Conservation (phyloP, 2,113 vertebrate genomes). For the Papio anubis region DNA sequence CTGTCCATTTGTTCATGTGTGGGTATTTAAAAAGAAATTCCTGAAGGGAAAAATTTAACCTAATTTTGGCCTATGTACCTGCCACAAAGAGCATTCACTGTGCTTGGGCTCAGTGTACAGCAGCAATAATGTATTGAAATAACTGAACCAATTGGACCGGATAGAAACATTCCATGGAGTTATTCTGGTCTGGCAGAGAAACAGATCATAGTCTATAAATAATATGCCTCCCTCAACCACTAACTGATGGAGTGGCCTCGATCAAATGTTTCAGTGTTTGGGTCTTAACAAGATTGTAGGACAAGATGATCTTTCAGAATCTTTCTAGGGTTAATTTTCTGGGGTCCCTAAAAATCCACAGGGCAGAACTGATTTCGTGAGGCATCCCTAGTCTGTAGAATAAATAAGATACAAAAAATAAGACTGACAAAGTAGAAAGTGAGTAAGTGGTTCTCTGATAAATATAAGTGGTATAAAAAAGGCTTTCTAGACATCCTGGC, state of each 20-base stretch:
- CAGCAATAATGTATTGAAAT: neutral
- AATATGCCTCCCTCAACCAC: neutral
- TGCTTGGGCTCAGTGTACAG: neutral
- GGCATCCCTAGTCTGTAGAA: neutral
- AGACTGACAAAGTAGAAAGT: neutral
- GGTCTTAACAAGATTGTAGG: neutral
- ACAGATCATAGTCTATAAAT: neutral
- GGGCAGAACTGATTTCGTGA: neutral
- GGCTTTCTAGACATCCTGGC: neutral
- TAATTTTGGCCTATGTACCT: neutral
- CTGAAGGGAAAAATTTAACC: neutral
- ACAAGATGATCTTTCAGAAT: neutral
- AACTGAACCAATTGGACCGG: neutral
- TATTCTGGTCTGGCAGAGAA: neutral
- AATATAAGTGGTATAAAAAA: neutral
- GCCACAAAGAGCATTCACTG: neutral
- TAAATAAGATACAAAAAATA: neutral
- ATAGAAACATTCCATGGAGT: neutral
- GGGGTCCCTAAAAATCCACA: neutral
- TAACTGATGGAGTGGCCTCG: neutral
- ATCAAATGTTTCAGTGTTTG: neutral
- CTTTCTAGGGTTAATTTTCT: neutral
- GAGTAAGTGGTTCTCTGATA: neutral
- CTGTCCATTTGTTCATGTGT: neutral
- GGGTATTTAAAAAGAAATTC: neutral